phyloP scores from a whole-genome alignment of 2,888 invertebrate species.

The Endomychus coccineus region DNA sequence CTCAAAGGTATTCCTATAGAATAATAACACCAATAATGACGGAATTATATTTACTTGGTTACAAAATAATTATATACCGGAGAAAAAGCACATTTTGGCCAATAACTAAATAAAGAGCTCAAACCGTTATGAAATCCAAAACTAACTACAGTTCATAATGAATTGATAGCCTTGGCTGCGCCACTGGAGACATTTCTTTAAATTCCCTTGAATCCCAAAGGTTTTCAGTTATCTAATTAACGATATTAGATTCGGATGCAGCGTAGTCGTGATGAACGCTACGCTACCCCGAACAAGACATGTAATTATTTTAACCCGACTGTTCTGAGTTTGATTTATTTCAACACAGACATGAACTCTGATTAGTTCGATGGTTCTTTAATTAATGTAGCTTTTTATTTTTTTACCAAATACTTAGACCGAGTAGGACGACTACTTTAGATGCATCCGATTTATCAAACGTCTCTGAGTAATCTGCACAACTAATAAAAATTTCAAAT shows the following conservation, averaged over 20 bases:
- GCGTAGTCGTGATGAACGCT: conserved; percentile 43
- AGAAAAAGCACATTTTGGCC: too few relatives aligned
- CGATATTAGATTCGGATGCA: conserved; percentile 46
- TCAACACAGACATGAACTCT: conserved; percentile 44
- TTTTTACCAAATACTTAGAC: conserved; percentile 30
- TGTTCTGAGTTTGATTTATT: conserved; percentile 46
- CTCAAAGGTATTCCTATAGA: too few relatives aligned
- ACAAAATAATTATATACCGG: too few relatives aligned
- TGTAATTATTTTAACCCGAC: conserved; percentile 46
- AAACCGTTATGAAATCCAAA: too few relatives aligned
- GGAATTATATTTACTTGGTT: too few relatives aligned
- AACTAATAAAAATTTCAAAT: too few relatives aligned
- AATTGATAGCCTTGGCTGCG: too few relatives aligned
- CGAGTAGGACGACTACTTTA: conserved; percentile 34
- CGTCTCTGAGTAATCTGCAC: too few relatives aligned
- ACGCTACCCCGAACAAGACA: conserved; percentile 44
- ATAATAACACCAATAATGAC: too few relatives aligned
- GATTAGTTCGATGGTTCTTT: conserved; percentile 47
- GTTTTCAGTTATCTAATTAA: conserved; percentile 44
- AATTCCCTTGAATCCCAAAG: conserved; percentile 36
- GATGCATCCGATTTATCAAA: conserved; percentile 37
- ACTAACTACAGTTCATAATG: too few relatives aligned
- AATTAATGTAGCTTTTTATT: conserved; percentile 43
- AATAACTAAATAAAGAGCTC: too few relatives aligned
- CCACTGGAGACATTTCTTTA: conserved; percentile 23